Percentiles rank a stretch among this genome's conserved stretches.
Evolutionary conservation across 2,888 invertebrate species (phyloP).

Genomic region (Panopea generosa): DNA sequence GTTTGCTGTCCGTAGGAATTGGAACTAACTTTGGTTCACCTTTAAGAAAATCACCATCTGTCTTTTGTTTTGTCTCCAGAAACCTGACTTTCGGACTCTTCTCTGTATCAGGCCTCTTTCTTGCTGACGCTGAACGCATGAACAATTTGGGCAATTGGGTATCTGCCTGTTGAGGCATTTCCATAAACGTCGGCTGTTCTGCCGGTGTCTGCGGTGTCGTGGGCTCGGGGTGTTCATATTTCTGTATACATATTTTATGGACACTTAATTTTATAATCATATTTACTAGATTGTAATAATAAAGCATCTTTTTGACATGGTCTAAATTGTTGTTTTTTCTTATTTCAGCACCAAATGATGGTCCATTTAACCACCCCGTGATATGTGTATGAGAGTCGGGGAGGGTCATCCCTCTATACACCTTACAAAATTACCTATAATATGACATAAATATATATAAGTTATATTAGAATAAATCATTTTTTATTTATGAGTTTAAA

Average conservation of each 20-base stretch:
- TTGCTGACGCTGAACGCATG: conserved; percentile 32
- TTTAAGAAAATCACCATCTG: conserved; percentile 13
- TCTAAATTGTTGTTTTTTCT: no score
- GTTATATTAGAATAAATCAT: no score
- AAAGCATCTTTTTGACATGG: no score
- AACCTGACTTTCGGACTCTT: conserved; percentile 29
- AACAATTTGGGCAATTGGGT: conserved; percentile 44
- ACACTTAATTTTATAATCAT: neutral
- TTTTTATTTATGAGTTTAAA: no score
- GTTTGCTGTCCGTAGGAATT: conserved; percentile 12
- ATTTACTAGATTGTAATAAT: no score
- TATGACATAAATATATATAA: no score
- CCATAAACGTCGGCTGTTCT: neutral
- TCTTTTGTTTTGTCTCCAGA: conserved; percentile 36
- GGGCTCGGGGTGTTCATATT: conserved; percentile 8
- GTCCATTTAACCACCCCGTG: no score
- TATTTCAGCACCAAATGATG: no score
- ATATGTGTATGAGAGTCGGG: no score
- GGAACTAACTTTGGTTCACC: conserved; percentile 35
- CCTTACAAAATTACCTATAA: no score
- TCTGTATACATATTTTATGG: conserved; percentile 7
- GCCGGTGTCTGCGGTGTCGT: neutral
- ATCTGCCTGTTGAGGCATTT: conserved; percentile 33
- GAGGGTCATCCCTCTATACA: no score
- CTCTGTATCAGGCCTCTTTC: conserved; percentile 12